A percentile compares a stretch with the other conserved stretches of the same genome.
Conservation (phyloP, 2,888 invertebrate genomes). For the Hypselothyrea guttata region DNA sequence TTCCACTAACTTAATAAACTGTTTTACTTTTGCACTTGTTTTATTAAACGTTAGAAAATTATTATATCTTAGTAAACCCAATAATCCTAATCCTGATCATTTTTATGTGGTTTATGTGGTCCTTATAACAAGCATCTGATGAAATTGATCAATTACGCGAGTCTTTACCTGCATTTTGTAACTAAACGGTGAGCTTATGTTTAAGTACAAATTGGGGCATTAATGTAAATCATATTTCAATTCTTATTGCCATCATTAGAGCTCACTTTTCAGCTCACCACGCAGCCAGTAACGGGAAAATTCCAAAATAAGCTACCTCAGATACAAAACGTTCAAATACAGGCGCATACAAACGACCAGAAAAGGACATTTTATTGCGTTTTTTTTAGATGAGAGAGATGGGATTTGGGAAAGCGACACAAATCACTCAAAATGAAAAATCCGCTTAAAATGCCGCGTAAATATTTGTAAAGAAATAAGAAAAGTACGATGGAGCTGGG, state of each 20-base stretch:
- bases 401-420: conserved; percentile 64
- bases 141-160: too few species aligned
- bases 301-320: conserved; percentile 26
- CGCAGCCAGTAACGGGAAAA: conserved; percentile 45
- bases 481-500: conserved; percentile 31
- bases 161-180: neutral
- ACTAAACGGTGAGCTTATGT: conserved; percentile 10
- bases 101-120: too few species aligned
- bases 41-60: too few species aligned
- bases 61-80: too few species aligned
- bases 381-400: conserved; percentile 39
- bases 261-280: conserved; percentile 75
- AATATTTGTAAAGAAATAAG: conserved; percentile 72
- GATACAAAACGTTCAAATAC: neutral
- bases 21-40: too few species aligned
- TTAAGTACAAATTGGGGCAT: neutral
- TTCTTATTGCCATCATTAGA: conserved; percentile 65
- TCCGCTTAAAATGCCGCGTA: conserved; percentile 76
- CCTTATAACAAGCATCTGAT: too few species aligned
- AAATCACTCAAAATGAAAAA: conserved; percentile 77
- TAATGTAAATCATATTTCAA: conserved; percentile 19
- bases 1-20: too few species aligned
- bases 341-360: conserved; percentile 11
- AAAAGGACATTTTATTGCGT: conserved; percentile 42
- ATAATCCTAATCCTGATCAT: too few species aligned